phyloP scores from a whole-genome alignment of 2,113 vertebrate species.

The Zootoca vivipara region DNA sequence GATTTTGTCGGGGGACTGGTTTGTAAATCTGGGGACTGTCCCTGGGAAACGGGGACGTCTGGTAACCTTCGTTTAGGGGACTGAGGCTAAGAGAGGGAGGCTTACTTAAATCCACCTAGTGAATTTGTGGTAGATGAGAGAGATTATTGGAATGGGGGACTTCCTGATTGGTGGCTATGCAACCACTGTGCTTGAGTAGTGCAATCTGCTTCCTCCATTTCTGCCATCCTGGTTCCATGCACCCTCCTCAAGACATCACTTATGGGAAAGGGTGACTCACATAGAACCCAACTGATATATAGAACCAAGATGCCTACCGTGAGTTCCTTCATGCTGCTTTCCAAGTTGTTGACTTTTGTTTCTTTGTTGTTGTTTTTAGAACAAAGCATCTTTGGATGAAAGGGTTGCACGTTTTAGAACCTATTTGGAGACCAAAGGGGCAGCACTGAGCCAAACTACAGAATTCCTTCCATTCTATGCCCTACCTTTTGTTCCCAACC shows the following conservation, averaged over 20 bases:
- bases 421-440: constrained; percentile 92
- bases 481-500: constrained; percentile 93
- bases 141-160: neutral
- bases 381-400: constrained; percentile 82
- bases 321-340: neutral
- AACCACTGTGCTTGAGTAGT: neutral
- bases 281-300: no score
- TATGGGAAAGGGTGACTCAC: no score
- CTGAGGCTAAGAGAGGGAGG: neutral
- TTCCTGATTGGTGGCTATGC: neutral
- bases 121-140: neutral
- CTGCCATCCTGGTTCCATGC: neutral
- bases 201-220: neutral
- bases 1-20: no score
- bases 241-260: no score
- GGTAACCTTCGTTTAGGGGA: no score
- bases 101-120: neutral
- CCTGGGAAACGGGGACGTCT: no score
- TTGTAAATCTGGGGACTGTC: no score
- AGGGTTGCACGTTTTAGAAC: constrained; percentile 86
- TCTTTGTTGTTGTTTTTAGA: constrained; percentile 70
- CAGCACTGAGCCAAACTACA: constrained; percentile 87
- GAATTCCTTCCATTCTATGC: constrained; percentile 96
- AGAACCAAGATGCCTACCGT: no score
- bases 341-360: neutral